phyloP scores from a whole-genome alignment of 2,888 invertebrate species.

The Orthosia gracilis region DNA sequence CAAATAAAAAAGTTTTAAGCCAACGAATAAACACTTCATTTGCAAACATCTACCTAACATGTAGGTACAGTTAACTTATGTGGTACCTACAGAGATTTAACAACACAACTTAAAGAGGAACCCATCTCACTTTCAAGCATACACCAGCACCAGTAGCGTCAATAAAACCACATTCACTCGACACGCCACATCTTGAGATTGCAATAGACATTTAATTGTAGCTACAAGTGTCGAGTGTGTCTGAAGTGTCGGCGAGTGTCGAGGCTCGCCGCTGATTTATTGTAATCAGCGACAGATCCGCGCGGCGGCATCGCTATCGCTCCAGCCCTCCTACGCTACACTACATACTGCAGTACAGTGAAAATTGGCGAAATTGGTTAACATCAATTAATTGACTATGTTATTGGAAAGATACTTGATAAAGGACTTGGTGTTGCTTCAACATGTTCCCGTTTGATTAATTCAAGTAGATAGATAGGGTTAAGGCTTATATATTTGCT shows the following conservation, averaged over 20 bases:
- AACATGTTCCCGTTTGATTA: conserved; percentile 19
- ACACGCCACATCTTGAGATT: conserved; percentile 54
- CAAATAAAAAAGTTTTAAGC: background rate
- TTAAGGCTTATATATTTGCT: background rate
- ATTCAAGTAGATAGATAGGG: background rate
- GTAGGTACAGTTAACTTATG: background rate
- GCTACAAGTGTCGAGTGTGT: conserved; percentile 53
- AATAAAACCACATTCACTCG: conserved; percentile 55
- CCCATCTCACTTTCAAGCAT: conserved; percentile 40
- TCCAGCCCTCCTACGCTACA: background rate
- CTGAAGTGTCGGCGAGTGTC: conserved; percentile 48
- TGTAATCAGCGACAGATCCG: conserved; percentile 78
- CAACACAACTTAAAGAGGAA: conserved; percentile 23
- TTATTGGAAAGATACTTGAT: conserved; percentile 42
- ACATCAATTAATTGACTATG: conserved; percentile 38
- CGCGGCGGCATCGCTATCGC: conserved; percentile 36
- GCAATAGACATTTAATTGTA: conserved; percentile 62
- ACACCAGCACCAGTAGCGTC: conserved; percentile 21
- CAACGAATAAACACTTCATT: background rate
- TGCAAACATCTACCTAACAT: background rate
- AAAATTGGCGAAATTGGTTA: conserved; percentile 24
- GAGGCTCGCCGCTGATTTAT: conserved; percentile 79
- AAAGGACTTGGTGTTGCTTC: conserved; percentile 26
- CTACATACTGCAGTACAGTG: background rate
- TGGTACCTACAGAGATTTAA: background rate